Percentiles rank a stretch among this genome's conserved stretches.
Conservation (phyloP, 2,888 invertebrate genomes). For the Rhabditophanes sp. region DNA sequence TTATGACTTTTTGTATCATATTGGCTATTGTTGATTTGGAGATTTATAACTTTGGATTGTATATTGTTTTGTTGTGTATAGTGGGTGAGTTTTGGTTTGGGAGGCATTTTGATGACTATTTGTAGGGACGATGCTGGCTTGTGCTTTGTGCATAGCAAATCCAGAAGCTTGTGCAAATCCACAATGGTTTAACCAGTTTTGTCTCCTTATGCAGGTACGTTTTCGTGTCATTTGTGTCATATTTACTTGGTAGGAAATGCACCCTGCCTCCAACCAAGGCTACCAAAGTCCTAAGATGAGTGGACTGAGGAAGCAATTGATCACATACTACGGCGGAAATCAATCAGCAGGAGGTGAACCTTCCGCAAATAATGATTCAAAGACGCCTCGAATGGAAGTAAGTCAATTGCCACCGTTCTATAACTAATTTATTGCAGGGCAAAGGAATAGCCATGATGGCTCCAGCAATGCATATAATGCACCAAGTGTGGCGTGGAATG, state of each 20-base stretch:
- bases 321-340: conserved; percentile 11
- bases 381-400: conserved; percentile 5
- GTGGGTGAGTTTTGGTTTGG: conserved; percentile 26
- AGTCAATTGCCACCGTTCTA: conserved; percentile 7
- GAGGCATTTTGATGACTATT: conserved; percentile 1
- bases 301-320: conserved; percentile 17
- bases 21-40: conserved; percentile 41
- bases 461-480: conserved; percentile 42
- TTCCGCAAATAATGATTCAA: background rate
- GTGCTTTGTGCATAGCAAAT: conserved; percentile 43
- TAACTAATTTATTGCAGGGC: background rate
- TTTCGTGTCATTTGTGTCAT: background rate
- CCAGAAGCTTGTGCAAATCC: conserved; percentile 41
- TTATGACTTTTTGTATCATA: conserved; percentile 36
- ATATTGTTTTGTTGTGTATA: conserved; percentile 40
- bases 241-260: conserved; percentile 26
- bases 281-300: conserved; percentile 38
- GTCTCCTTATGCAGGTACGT: conserved; percentile 35
- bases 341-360: background rate
- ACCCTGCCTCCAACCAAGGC: too few relatives aligned
- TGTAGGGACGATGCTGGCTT: conserved; percentile 41
- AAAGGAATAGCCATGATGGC: too few relatives aligned
- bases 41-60: conserved; percentile 42
- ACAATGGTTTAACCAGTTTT: conserved; percentile 38
- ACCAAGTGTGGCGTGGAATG: conserved; percentile 19